These are phyloP conservation scores for Setophaga petechia DNA, from an alignment of 2,113 vertebrate genomes.

Conservation along the genomic window DNA sequence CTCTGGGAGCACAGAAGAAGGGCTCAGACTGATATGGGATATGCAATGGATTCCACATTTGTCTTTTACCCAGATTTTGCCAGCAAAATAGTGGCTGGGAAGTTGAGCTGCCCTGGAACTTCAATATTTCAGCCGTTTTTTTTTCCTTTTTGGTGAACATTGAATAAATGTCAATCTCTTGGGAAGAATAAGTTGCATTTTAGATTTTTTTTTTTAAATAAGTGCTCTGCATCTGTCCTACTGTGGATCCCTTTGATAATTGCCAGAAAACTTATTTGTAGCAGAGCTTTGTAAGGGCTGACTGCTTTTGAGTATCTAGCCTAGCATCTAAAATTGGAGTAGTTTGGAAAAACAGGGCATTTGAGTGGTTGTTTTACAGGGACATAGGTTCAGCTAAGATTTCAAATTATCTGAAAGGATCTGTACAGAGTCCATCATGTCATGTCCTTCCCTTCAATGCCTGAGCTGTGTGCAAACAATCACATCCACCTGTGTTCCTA, in stretches of 20 bases:
- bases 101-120: background rate
- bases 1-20: background rate
- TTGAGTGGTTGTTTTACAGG: background rate
- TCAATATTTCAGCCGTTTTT: background rate
- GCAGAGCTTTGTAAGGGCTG: background rate
- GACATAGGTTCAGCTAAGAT: background rate
- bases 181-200: background rate
- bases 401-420: background rate
- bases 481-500: background rate
- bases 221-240: background rate
- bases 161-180: background rate
- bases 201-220: background rate
- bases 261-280: background rate
- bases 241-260: background rate
- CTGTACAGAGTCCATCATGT: background rate
- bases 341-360: background rate
- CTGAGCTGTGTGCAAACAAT: background rate
- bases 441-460: background rate
- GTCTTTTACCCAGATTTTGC: background rate
- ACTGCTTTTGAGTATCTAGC: background rate
- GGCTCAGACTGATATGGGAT: background rate
- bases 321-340: background rate
- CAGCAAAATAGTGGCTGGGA: background rate
- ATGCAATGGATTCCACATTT: background rate
- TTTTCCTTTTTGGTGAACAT: background rate